Evolutionary conservation across 2,113 vertebrate genomes (phyloP).

Genomic region (Carollia perspicillata): DNA sequence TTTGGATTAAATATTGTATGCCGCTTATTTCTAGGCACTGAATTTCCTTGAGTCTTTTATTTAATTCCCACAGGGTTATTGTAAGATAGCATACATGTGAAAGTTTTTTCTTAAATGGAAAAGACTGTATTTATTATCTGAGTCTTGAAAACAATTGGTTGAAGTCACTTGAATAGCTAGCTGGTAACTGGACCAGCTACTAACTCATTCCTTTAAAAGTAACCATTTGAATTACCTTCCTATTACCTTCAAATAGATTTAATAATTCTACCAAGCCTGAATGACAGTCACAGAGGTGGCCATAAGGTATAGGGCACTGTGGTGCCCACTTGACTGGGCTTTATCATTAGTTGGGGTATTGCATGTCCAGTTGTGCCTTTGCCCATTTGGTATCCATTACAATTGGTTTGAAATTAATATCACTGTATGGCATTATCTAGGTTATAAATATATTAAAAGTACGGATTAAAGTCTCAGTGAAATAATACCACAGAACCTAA

Average conservation of each 20-base stretch:
- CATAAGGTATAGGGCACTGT: not conserved
- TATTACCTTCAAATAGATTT: not conserved
- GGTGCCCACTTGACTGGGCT: not conserved
- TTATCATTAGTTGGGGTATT: not conserved
- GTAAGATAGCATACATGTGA: not conserved
- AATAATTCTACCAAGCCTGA: not conserved
- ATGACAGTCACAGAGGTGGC: not conserved
- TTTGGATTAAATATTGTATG: not conserved
- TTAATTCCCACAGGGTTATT: not conserved
- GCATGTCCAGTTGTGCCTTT: not conserved
- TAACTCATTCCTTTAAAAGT: not conserved
- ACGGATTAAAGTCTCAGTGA: slow-evolving; percentile 38
- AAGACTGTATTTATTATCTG: not conserved
- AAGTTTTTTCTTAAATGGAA: not conserved
- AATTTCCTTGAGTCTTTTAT: not conserved
- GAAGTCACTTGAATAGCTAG: not conserved
- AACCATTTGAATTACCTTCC: not conserved
- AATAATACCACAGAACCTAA: slow-evolving; percentile 40
- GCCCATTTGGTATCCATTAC: slow-evolving; percentile 17
- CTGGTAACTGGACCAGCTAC: not conserved
- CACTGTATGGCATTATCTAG: slow-evolving; percentile 3
- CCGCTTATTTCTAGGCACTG: not conserved
- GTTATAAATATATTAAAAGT: slow-evolving; percentile 48
- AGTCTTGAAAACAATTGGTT: slow-evolving; percentile 13
- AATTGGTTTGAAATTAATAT: slow-evolving; percentile 64